phyloP scores from a whole-genome alignment of 2,797 vertebrate genomes.

The Heliangelus exortis region DNA sequence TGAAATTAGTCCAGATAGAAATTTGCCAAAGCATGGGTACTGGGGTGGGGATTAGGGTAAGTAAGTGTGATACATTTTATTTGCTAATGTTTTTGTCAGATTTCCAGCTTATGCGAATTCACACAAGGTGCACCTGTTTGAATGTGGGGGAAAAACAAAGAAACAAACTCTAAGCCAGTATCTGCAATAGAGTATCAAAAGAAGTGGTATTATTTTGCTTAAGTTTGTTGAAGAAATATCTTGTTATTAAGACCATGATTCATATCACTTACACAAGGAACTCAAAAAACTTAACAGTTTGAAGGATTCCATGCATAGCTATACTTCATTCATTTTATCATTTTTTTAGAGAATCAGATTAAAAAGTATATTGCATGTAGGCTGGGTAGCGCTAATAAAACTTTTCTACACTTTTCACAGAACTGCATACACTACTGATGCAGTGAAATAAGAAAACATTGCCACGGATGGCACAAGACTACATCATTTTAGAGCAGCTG shows the following conservation, averaged over 20 bases:
- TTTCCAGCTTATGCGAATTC: neutral
- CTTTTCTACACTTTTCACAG: neutral
- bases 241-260: neutral
- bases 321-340: neutral
- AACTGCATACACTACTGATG: neutral
- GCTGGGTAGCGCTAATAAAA: neutral
- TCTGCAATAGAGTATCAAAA: neutral
- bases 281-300: neutral
- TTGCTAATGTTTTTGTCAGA: neutral
- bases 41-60: neutral
- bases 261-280: neutral
- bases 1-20: neutral
- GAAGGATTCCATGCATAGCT: neutral
- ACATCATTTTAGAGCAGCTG: neutral
- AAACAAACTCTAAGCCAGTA: neutral
- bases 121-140: neutral
- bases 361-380: neutral
- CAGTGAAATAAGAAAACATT: neutral
- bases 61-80: neutral
- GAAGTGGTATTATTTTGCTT: neutral
- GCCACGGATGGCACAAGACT: neutral
- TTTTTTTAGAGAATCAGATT: neutral
- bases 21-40: neutral
- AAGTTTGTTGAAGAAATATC: neutral
- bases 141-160: neutral